phyloP scores from a whole-genome alignment of 2,113 vertebrate species.

The Abramis brama region DNA sequence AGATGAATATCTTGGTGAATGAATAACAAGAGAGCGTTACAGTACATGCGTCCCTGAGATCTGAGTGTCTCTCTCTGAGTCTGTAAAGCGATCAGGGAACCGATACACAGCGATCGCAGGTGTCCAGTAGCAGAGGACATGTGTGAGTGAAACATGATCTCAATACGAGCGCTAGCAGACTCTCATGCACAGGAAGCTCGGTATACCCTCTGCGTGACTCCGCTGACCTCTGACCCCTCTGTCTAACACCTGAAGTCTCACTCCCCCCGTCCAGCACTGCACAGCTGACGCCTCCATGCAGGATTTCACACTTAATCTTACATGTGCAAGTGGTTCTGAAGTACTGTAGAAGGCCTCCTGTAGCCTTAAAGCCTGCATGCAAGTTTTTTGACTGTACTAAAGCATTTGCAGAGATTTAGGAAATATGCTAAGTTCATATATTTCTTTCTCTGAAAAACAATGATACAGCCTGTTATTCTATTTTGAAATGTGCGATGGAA shows the following conservation, averaged over 20 bases:
- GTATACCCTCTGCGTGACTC: too few species aligned
- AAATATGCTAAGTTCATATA: too few species aligned
- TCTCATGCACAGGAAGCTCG: constrained; percentile 18
- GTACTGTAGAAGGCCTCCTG: background rate
- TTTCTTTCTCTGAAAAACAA: too few species aligned
- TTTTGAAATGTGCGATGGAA: too few species aligned
- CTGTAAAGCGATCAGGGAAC: constrained; percentile 37
- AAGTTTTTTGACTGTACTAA: too few species aligned
- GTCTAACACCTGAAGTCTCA: constrained; percentile 22
- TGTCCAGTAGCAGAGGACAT: constrained; percentile 32
- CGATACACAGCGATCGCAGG: constrained; percentile 41
- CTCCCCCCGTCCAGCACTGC: background rate
- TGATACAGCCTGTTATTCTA: too few species aligned
- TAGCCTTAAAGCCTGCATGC: too few species aligned
- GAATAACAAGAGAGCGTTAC: background rate
- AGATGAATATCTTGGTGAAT: background rate
- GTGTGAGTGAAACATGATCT: constrained; percentile 34
- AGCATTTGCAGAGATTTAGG: too few species aligned
- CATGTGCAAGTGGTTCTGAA: background rate
- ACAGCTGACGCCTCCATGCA: background rate
- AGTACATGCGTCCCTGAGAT: background rate
- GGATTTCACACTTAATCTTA: background rate
- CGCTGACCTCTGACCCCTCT: constrained; percentile 13
- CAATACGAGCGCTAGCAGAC: background rate
- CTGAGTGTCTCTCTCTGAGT: background rate